phyloP scores from a whole-genome alignment of 2,113 vertebrate genomes.

The Seriola aureovittata region DNA sequence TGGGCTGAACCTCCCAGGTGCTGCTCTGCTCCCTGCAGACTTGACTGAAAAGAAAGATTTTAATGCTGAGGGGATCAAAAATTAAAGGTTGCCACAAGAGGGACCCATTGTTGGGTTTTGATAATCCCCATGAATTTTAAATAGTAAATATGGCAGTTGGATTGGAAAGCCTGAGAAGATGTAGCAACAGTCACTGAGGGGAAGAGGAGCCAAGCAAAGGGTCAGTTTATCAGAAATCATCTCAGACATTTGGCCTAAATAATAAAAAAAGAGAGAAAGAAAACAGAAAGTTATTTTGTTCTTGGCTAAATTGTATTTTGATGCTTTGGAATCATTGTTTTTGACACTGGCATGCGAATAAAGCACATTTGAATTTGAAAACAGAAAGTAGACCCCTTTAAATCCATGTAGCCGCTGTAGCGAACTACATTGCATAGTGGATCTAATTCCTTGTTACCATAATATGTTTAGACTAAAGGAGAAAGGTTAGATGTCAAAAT shows the following conservation, averaged over 20 bases:
- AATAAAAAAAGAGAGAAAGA: not conserved
- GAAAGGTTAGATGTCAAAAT: not conserved
- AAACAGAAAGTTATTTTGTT: not conserved
- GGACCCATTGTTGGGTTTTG: not conserved
- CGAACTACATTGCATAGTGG: too few species aligned
- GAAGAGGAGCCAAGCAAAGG: too few species aligned
- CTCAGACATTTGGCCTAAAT: too few species aligned
- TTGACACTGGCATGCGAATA: too few species aligned
- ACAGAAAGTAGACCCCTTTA: not conserved
- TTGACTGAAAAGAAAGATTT: not conserved
- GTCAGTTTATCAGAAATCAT: too few species aligned
- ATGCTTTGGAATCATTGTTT: too few species aligned
- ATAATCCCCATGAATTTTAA: not conserved
- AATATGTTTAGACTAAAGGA: not conserved
- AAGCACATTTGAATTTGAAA: too few species aligned
- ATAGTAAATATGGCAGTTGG: not conserved
- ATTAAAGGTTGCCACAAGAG: not conserved
- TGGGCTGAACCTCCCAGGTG: not conserved
- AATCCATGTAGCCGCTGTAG: not conserved
- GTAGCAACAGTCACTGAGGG: too few species aligned
- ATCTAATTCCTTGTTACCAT: not conserved
- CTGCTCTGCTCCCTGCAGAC: not conserved
- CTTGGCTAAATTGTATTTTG: too few species aligned
- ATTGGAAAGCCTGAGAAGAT: not conserved
- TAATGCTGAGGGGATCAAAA: not conserved